Base-by-base conservation (phyloP, 1,140 invertebrate genomes). In the Papilio polyxenes region DNA sequence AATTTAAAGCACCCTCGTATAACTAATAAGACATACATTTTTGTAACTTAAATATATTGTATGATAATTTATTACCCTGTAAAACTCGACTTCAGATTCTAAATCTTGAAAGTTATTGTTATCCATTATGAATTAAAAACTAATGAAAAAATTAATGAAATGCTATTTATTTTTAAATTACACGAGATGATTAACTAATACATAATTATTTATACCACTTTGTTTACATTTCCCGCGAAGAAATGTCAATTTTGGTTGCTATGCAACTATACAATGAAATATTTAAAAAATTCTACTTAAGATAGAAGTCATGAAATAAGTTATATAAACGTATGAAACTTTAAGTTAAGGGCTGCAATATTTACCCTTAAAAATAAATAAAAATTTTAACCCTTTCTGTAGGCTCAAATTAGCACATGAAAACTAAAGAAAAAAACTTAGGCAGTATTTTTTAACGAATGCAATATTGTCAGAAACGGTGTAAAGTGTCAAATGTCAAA, bases 21-120 rank as follows among this genome's bases (percentile, higher is more conserved):
- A 37, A 74, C 13, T 44, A 8, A n/a, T 31, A 13, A 13, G 3
- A 10, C 37, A 31, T 10, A 51, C 17, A 51, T 51, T 51, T 76
- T n/a, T 31, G 13, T 51, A 15, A 72, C 3, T 53, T 77, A 53
- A 51, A 31, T 37, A 56, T 75, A 44, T 37, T 15, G 78, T 72
- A 69, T n/a, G 20, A 48, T 62, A 31, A 48, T 81, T 74, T 79
- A 83, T 87, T 89, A 95, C 94, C 87, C 92, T 92, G 83, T 94
- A 94, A 89, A 93, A 95, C 59, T 92, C 87, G 37, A 95, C 87
- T 90, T 95, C 93, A 59, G 87, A 89, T 87, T 94, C 91, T 79
- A 94, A 87, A 56, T 91, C 88, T 77, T 92, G 88, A 31, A 89
- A 76, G 40, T 78, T 85, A 75, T 82, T 84, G 77, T 84, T 86